These are phyloP conservation scores for Rhamphomyia laevipes DNA, from an alignment of 2,888 invertebrate genomes.

Conservation along the genomic window DNA sequence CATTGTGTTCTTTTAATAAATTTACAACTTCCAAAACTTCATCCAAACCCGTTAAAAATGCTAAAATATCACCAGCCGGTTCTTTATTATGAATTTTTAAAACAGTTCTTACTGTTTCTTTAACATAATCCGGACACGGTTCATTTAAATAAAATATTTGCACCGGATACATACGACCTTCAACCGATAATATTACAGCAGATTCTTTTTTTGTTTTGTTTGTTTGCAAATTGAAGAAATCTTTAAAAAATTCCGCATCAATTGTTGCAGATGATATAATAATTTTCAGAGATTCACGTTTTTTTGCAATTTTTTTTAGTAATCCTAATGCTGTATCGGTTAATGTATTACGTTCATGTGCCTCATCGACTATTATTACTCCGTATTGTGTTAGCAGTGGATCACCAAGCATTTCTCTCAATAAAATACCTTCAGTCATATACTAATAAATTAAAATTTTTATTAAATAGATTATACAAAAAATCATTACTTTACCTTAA, in stretches of 20 bases:
- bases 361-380: conserved; percentile 85
- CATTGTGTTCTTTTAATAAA: conserved; percentile 45
- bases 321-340: conserved; percentile 92
- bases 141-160: conserved; percentile 71
- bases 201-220: conserved; percentile 46
- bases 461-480: not conserved
- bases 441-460: conserved; percentile 45
- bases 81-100: conserved; percentile 80
- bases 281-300: conserved; percentile 67
- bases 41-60: conserved; percentile 88
- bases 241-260: conserved; percentile 74
- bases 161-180: conserved; percentile 81
- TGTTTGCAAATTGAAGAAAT: conserved; percentile 56
- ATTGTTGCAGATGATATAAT: conserved; percentile 93
- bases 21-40: conserved; percentile 74
- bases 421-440: conserved; percentile 90
- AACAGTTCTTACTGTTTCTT: conserved; percentile 74
- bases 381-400: conserved; percentile 82
- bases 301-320: conserved; percentile 80
- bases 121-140: conserved; percentile 82
- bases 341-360: conserved; percentile 85
- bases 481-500: conserved; percentile 49
- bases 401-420: conserved; percentile 91
- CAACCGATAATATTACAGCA: conserved; percentile 73
- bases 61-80: conserved; percentile 75